Percentiles rank a stretch among this genome's conserved stretches.
Evolutionary conservation across 2,888 invertebrate genomes (phyloP).

Genomic region (Stomorhina lunata): DNA sequence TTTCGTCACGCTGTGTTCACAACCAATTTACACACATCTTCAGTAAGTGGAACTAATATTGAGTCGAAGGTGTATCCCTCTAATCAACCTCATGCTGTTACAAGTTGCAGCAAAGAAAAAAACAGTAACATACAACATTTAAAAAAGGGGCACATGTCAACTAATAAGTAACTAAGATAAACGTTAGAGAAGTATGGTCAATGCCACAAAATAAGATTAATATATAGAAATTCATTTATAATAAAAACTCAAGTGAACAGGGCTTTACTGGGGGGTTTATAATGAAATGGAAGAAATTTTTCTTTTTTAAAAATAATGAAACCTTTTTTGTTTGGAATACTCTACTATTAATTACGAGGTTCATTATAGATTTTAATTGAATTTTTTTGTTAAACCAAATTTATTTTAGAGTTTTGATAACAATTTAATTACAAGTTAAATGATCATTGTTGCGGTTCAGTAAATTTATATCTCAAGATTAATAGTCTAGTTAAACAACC

Average conservation of each 20-base stretch:
- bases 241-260: not conserved
- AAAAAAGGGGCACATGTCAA: not conserved
- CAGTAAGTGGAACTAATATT: not conserved
- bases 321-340: not conserved
- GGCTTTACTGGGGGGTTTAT: not conserved
- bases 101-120: not conserved
- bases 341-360: constrained; percentile 2
- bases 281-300: not conserved
- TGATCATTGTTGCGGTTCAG: constrained; percentile 44
- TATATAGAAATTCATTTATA: too few species aligned
- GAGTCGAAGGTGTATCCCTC: not conserved
- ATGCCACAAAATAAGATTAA: too few species aligned
- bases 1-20: not conserved
- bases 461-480: constrained; percentile 42
- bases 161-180: not conserved
- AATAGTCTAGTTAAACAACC: constrained; percentile 18
- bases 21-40: not conserved
- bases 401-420: constrained; percentile 1
- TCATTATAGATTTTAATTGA: constrained; percentile 31
- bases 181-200: too few species aligned
- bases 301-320: not conserved
- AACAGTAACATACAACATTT: not conserved
- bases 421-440: constrained; percentile 37
- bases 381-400: constrained; percentile 5
- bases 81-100: not conserved